Base-by-base conservation (phyloP, 2,888 invertebrate species). In the Adelognathus sp. region DNA sequence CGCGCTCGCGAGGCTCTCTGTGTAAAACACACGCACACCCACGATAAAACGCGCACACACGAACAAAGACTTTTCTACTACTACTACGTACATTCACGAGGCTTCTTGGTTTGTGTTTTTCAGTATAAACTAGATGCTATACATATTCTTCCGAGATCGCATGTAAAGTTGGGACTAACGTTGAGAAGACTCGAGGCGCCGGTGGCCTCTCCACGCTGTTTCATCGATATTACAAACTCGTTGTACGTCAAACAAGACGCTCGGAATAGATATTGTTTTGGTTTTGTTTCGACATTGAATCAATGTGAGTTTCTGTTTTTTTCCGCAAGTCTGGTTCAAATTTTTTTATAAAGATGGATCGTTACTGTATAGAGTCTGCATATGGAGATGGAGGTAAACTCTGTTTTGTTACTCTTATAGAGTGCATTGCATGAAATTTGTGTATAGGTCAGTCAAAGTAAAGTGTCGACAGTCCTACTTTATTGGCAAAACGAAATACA, bases 1-100 rank as follows among this genome's bases (percentile, higher is more conserved):
- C 85, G 80, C 76, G 83, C 75, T 81, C 81, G 78, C 82, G 83
- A 75, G 75, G 75, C 63, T 76, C 69, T 76, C 44, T 52, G 61
- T 78, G 73, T 76, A 74, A 74, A 69, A 71, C 79, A 79, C 83
- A 79, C 79, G 66, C 78, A 77, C 80, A 75, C 66, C 52, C 82
- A 74, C 61, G 78, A 64, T 73, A 44, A 76, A 70, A 66, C 79
- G 41, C 71, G 44, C 24, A 60, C 56, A 61, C 41, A 52, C n/a
- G 41, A 7, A 61, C 29, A 16, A 14, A 5, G 18, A n/a, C 29
- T 7, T 29, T 14, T 52, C 39, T 66, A 39, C n/a, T 73, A n/a
- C 9, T 31, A 29, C 46, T 36, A 27, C 52, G 39, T 36, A 29
- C 31, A 61, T 73, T 54, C 27, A 18, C 24, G n/a, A 16, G 16